Percentiles rank a stretch among this genome's conserved stretches.
Evolutionary conservation across 2,797 vertebrate genomes (phyloP).

Genomic region (Lepus townsendii): DNA sequence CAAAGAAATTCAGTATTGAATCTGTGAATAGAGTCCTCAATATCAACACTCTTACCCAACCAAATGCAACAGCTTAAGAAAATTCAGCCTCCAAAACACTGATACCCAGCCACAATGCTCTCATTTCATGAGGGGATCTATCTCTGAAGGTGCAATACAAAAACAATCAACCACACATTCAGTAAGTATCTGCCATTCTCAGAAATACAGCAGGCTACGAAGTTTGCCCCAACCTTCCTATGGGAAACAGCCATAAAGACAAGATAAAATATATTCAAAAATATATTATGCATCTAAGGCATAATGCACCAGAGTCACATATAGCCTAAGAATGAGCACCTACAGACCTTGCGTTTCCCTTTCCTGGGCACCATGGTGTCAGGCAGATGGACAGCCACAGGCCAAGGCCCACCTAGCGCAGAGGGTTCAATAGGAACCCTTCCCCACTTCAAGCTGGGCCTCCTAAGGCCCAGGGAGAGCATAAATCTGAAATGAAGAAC

Average conservation of each 20-base stretch:
- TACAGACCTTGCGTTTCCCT: background rate
- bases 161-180: constrained; percentile 57
- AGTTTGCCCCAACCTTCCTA: constrained; percentile 27
- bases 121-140: background rate
- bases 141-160: constrained; percentile 7
- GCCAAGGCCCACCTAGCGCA: background rate
- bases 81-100: background rate
- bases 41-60: background rate
- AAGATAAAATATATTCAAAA: constrained; percentile 48
- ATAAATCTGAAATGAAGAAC: constrained; percentile 14
- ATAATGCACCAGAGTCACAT: background rate
- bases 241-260: background rate
- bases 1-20: constrained; percentile 27
- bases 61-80: background rate
- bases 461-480: background rate
- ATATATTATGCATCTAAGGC: background rate
- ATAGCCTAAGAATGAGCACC: background rate
- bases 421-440: background rate
- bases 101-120: background rate
- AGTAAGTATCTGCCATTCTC: constrained; percentile 46
- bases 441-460: background rate
- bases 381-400: background rate
- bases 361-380: background rate
- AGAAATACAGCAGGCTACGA: constrained; percentile 4
- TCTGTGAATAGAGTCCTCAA: constrained; percentile 5